These are phyloP conservation scores for Cephonodes hylas DNA, from an alignment of 2,888 invertebrate genomes.

Conservation along the genomic window DNA sequence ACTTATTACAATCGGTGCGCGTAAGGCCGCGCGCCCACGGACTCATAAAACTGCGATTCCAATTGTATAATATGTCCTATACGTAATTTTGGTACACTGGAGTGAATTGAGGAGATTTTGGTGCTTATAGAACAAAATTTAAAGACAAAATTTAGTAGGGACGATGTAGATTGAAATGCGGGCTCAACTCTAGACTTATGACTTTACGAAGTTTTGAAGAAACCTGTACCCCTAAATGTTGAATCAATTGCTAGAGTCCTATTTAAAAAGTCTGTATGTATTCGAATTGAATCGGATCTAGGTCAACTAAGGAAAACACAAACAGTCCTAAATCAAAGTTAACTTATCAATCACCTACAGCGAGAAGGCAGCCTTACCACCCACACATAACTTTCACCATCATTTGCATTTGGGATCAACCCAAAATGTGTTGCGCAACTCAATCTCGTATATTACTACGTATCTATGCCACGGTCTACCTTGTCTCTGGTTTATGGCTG, in stretches of 20 bases:
- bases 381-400: conserved; percentile 29
- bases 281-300: too few species aligned
- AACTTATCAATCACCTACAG: neutral
- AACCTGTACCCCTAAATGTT: too few species aligned
- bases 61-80: neutral
- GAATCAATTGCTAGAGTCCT: too few species aligned
- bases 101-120: neutral
- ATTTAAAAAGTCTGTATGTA: too few species aligned
- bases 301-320: neutral
- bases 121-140: neutral
- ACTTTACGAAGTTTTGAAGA: too few species aligned
- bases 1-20: neutral
- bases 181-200: too few species aligned
- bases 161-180: neutral
- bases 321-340: neutral
- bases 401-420: conserved; percentile 29
- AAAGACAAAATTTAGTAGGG: neutral
- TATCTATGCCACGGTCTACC: neutral
- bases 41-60: neutral
- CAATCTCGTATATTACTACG: conserved; percentile 1
- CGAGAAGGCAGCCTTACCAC: conserved; percentile 13
- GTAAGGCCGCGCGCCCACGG: neutral
- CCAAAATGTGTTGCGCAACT: conserved; percentile 20
- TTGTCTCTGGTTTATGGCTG: neutral
- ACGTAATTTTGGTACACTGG: neutral